Percentiles rank a stretch among this genome's conserved stretches.
These are phyloP conservation scores for Rhabdomys dilectus DNA, from an alignment of 2,113 vertebrate genomes.

Conservation along the genomic window DNA sequence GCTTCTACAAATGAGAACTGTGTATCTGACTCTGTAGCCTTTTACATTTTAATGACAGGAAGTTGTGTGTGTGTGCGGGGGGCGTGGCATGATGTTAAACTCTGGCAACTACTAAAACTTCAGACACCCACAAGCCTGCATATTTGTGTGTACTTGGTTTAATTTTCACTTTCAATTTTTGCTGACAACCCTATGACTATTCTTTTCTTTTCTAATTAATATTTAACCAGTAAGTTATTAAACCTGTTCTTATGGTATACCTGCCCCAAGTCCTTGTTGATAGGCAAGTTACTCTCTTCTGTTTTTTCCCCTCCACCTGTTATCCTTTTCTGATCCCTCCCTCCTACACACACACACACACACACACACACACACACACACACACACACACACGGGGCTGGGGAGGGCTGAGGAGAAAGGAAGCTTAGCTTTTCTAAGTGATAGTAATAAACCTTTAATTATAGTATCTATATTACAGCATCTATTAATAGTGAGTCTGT, in stretches of 20 bases:
- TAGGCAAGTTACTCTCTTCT: background rate
- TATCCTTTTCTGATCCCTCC: background rate
- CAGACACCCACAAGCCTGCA: background rate
- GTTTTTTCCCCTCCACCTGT: background rate
- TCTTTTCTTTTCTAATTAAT: slow-evolving; percentile 47
- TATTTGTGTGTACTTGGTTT: background rate
- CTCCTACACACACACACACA: background rate
- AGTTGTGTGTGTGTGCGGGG: too few species aligned
- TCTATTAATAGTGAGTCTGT: background rate
- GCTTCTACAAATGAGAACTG: background rate
- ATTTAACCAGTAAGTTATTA: slow-evolving; percentile 52
- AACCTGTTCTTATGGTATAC: slow-evolving; percentile 23
- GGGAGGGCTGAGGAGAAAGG: background rate
- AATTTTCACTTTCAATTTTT: slow-evolving; percentile 39
- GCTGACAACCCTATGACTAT: background rate
- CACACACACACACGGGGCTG: background rate
- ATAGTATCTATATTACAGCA: background rate
- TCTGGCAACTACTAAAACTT: background rate
- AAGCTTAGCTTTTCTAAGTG: background rate
- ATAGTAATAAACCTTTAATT: slow-evolving; percentile 16
- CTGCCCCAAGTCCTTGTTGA: background rate
- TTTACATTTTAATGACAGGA: background rate
- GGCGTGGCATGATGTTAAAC: background rate
- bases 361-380: background rate
- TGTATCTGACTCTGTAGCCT: background rate